A percentile compares a stretch with the other conserved stretches of the same genome.
Evolutionary conservation across 2,797 vertebrate genomes (phyloP).

Genomic region (Tapera naevia): DNA sequence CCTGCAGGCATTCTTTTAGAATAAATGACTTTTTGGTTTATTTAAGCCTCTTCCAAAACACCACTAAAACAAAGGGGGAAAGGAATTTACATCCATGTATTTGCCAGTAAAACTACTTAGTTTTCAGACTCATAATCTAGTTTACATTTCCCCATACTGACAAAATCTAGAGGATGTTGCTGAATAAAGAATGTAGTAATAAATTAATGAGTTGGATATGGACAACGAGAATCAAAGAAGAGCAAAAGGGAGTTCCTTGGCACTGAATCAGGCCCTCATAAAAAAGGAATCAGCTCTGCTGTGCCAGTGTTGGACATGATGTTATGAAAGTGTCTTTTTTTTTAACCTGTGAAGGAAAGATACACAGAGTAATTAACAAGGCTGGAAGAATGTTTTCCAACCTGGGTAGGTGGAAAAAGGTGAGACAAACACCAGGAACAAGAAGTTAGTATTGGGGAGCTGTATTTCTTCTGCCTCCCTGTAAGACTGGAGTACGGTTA

Average conservation of each 20-base stretch:
- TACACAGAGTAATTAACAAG: background rate
- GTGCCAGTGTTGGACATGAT: background rate
- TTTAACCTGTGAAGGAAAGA: background rate
- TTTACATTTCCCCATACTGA: background rate
- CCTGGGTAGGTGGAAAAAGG: background rate
- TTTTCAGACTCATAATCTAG: conserved; percentile 3
- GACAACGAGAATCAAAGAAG: background rate
- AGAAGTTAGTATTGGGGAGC: background rate
- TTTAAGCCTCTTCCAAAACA: conserved; percentile 55
- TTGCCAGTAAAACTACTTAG: background rate
- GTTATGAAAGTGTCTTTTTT: background rate
- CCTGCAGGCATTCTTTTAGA: conserved; percentile 52
- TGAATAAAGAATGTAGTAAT: conserved; percentile 2
- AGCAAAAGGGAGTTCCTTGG: background rate
- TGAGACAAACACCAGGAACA: background rate
- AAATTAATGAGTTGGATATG: background rate
- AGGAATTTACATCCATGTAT: background rate
- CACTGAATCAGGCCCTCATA: background rate
- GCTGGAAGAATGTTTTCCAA: background rate
- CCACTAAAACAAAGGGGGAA: conserved; percentile 2
- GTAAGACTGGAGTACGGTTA: background rate
- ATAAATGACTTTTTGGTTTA: conserved; percentile 60
- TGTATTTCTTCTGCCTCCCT: background rate
- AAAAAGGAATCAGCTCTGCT: background rate
- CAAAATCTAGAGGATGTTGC: background rate